Percentiles rank a stretch among this genome's conserved stretches.
Conservation (phyloP, 2,797 vertebrate genomes). For the Sardinella longiceps region DNA sequence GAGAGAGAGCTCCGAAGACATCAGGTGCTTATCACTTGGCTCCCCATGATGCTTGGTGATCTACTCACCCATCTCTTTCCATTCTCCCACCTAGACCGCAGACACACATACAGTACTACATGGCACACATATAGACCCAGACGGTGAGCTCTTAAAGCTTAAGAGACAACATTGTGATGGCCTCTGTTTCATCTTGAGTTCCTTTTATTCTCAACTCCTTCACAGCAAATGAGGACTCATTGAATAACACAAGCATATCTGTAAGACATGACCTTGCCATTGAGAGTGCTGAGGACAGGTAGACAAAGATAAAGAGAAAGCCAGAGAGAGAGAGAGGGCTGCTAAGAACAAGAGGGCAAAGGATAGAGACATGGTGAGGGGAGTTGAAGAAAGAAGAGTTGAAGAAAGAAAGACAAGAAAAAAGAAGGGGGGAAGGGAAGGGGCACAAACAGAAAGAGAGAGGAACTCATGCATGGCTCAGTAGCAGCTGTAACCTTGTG, state of each 20-base stretch:
- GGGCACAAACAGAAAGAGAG: conserved; percentile 1
- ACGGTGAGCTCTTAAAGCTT: neutral
- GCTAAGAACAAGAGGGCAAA: neutral
- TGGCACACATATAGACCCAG: neutral
- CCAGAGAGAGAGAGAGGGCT: conserved; percentile 16
- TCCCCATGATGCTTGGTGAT: neutral
- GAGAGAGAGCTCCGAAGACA: neutral
- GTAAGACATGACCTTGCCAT: neutral
- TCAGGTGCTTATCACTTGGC: neutral
- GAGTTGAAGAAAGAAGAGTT: conserved; percentile 12
- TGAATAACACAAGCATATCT: neutral
- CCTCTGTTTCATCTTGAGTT: neutral
- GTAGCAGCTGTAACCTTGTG: conserved; percentile 46
- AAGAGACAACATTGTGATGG: neutral
- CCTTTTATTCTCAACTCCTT: neutral
- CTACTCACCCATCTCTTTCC: neutral
- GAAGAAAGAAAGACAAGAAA: conserved; percentile 33
- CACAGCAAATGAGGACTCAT: neutral
- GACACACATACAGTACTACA: neutral
- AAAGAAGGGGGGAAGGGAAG: neutral
- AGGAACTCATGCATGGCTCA: neutral
- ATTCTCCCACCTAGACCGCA: neutral
- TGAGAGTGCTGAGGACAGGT: neutral
- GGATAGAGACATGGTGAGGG: neutral
- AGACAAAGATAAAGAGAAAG: neutral